Evolutionary conservation across 2,888 invertebrate species (phyloP).

Genomic region (Hypercompe scribonia): DNA sequence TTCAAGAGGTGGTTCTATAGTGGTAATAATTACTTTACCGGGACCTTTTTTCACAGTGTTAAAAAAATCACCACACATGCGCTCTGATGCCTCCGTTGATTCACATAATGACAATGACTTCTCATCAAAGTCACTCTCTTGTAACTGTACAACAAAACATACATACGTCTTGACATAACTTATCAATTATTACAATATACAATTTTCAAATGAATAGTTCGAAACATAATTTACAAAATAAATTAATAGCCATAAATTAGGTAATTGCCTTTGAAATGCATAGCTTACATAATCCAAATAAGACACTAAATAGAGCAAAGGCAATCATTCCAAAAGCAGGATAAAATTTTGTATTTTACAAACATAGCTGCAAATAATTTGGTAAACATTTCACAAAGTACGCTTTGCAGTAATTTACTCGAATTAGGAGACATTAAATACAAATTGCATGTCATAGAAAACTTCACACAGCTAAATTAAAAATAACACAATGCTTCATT

Average conservation of each 20-base stretch:
- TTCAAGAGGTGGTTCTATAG: slow-evolving; percentile 94
- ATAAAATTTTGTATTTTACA: neutral
- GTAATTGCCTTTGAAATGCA: neutral
- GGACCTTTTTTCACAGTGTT: slow-evolving; percentile 94
- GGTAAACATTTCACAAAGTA: neutral
- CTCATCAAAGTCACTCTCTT: slow-evolving; percentile 93
- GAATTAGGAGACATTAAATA: neutral
- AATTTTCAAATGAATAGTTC: neutral
- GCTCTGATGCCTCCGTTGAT: slow-evolving; percentile 91
- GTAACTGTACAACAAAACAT: slow-evolving; percentile 84
- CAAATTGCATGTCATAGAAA: neutral
- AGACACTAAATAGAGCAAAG: neutral
- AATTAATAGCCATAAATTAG: neutral
- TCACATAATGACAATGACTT: slow-evolving; percentile 92
- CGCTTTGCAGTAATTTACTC: neutral
- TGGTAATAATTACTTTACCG: slow-evolving; percentile 86
- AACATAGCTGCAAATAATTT: neutral
- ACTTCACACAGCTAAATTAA: neutral
- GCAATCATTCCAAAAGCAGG: neutral
- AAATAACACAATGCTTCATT: neutral
- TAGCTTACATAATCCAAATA: neutral
- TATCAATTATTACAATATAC: neutral
- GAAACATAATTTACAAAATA: neutral
- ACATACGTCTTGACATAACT: neutral
- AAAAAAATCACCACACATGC: slow-evolving; percentile 93